Evolutionary conservation across 2,888 invertebrate genomes (phyloP).

Genomic region (Caenorhabditis wallacei): DNA sequence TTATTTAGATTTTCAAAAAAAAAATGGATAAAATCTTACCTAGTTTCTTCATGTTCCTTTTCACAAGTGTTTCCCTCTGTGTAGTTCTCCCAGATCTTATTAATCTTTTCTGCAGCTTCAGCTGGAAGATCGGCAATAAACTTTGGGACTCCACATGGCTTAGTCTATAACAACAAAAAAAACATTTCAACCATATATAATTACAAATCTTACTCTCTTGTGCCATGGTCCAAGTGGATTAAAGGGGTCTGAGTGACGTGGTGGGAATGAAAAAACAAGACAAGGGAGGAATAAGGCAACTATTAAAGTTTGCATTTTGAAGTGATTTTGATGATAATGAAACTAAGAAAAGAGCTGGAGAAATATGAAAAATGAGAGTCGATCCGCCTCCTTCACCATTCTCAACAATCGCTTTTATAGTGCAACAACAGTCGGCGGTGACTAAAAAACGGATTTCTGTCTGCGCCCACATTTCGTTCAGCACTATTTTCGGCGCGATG

Average conservation of each 20-base stretch:
- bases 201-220: conserved; percentile 68
- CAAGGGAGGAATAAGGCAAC: conserved; percentile 45
- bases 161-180: conserved; percentile 62
- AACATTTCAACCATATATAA: not conserved
- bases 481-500: conserved; percentile 24
- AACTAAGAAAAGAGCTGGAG: conserved; percentile 15
- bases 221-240: conserved; percentile 81
- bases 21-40: conserved; percentile 39
- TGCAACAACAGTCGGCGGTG: conserved; percentile 40
- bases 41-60: conserved; percentile 74
- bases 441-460: conserved; percentile 51
- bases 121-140: conserved; percentile 77
- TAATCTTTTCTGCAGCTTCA: conserved; percentile 76
- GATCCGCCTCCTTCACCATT: conserved; percentile 37
- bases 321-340: not conserved
- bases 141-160: conserved; percentile 77
- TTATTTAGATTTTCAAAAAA: no score
- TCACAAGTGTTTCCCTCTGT: conserved; percentile 77
- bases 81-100: conserved; percentile 79
- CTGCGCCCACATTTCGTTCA: conserved; percentile 11
- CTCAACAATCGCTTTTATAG: conserved; percentile 31
- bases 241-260: conserved; percentile 77
- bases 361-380: conserved; percentile 34
- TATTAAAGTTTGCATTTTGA: conserved; percentile 52
- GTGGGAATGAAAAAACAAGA: conserved; percentile 66